Evolutionary conservation across 2,888 invertebrate species (phyloP), one percentile per base, ranked within the genome.

Genomic region (Phragmatobia fuliginosa): DNA sequence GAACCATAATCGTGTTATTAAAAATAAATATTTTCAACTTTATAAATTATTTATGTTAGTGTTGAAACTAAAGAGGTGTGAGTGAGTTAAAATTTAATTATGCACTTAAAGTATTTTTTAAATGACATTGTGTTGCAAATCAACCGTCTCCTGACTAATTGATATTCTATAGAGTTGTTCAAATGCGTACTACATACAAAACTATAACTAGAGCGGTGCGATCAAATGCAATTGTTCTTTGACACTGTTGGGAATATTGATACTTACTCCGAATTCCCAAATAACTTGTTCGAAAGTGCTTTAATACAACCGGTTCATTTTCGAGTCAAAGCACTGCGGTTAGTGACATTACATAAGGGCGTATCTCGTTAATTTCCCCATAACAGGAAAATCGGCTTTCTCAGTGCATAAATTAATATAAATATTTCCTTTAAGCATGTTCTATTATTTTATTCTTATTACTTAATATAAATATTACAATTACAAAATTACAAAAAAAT

Each of bases 201-300:
- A 38, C 14, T 14, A 77, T 78, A 87, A 89, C 85, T 83, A 86
- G 85, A 87, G 83, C 85, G 81, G 69, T 68, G 74, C 68, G 45
- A 62, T 70, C 36, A 63, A 49, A 66, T 59, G 52, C 70, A 65
- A 74, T 74, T 73, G 64, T 73, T 74, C 69, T 73, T 74, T 67
- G 72, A 66, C 64, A 66, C 71, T 74, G 74, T 73, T 71, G 73
- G 59, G 71, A 77, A 81, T 36, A 41, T 36, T 25, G 58, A 45
- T 16, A 28, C 36, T 62, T 59, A 38, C 45, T 63, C 56, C 45
- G 45, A 21, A 45, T 45, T 21, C n/a, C 62, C 16, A 73, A 72
- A 68, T 68, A 80, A 75, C 66, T 63, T 28, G 72, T 73, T 52
- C 66, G 77, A 77, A 82, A 77, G 80, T 75, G 64, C 45, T 7